Evolutionary conservation across 2,888 invertebrate species (phyloP).

Genomic region (Eulithis testata): DNA sequence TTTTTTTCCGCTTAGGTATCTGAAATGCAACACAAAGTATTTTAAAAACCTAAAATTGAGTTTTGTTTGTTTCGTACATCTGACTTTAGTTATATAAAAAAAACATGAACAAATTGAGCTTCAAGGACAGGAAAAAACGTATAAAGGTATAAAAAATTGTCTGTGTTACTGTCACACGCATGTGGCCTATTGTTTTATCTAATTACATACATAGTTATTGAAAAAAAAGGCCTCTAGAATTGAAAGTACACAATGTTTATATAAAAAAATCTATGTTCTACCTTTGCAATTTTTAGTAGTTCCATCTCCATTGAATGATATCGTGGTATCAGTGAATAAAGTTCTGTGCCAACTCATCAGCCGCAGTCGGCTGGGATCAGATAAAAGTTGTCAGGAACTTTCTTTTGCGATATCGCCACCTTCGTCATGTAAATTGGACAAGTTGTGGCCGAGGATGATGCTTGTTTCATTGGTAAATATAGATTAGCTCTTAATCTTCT

Average conservation of each 20-base stretch:
- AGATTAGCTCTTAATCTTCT: constrained; percentile 75
- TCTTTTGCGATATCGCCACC: constrained; percentile 82
- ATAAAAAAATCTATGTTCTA: not conserved
- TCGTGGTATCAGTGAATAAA: constrained; percentile 77
- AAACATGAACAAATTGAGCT: no score
- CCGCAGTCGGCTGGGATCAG: constrained; percentile 76
- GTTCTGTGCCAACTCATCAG: constrained; percentile 81
- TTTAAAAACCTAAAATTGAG: not conserved
- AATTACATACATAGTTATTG: no score
- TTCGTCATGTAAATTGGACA: constrained; percentile 83
- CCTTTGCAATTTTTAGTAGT: constrained; percentile 29
- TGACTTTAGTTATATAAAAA: no score
- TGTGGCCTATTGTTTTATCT: no score
- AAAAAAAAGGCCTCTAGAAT: no score
- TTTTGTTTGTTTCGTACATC: not conserved
- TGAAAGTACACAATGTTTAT: not conserved
- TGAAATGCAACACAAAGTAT: not conserved
- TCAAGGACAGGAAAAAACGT: no score
- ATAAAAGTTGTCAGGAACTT: constrained; percentile 80
- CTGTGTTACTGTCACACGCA: no score
- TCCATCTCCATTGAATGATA: constrained; percentile 64
- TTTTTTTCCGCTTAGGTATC: constrained; percentile 26
- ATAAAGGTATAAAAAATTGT: no score
- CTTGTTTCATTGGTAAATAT: constrained; percentile 76
- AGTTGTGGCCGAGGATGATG: constrained; percentile 72